Base-by-base conservation (phyloP, 1,140 invertebrate genomes). In the Leptinotarsa lineolata region DNA sequence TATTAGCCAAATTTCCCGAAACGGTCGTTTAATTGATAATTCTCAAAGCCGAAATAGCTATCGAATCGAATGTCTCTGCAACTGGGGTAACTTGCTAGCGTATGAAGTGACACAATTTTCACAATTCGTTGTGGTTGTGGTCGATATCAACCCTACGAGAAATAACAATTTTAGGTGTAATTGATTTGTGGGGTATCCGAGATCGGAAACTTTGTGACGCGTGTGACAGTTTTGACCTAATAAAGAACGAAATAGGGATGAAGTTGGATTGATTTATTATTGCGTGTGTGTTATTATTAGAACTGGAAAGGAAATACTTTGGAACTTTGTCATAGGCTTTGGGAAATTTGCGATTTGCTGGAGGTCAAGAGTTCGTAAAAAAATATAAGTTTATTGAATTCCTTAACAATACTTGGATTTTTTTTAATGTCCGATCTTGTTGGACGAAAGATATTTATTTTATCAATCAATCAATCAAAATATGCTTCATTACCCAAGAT, bases 21-120 rank as follows among this genome's bases (percentile, higher is more conserved):
- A 65, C 21, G 3, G 63, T 24, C 63, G 21, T 65, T 65, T 65
- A 65, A 65, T 65, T 65, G 11, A 39, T 39, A 39, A 65, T 24
- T 30, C 63, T 16, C 63, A n/a, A 39, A 65, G 15, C 63, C 63
- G 63, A 65, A 39, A 15, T 65, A 65, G 63, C 63, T 16, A 39
- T 65, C 16, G 63, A 22, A 18, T 65, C 21, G 24, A 65, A 65
- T 65, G 24, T 39, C 63, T 5, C 39, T 65, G 18, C 11, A 65
- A 16, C 24, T 12, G 63, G 39, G 18, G 39, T 22, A 15, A 54
- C 48, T 15, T 54, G 48, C 48, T 13, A 54, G 15, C 15, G n/a
- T n/a, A n/a, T 54, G 4, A 54, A 54, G n/a, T 54, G 48, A 54
- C 48, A 54, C 48, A 13, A 54, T 54, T 54, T 54, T 3, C 16